Conservation (phyloP, 1,140 invertebrate species). For the Drosophila seguyi region DNA sequence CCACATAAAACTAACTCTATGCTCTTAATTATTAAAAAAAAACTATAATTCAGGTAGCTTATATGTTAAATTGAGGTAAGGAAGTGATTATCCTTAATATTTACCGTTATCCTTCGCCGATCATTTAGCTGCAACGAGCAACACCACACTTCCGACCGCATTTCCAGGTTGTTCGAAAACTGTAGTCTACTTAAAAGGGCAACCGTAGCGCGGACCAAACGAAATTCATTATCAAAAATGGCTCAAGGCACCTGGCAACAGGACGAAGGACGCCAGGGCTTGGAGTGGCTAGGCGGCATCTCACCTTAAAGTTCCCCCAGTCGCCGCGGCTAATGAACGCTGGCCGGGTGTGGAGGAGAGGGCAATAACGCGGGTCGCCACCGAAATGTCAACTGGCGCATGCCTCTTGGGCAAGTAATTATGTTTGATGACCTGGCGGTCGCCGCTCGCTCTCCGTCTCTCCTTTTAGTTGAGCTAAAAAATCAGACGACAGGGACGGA, state of each 20-base stretch:
- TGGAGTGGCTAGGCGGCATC: neutral
- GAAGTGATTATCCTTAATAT: neutral
- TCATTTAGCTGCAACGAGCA: constrained; percentile 39
- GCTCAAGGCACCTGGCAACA: constrained; percentile 41
- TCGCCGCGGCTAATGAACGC: constrained; percentile 54
- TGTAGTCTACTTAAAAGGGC: constrained; percentile 52
- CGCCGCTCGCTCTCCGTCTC: constrained; percentile 12
- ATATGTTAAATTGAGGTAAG: neutral
- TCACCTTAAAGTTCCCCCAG: constrained; percentile 59
- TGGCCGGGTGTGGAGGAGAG: neutral
- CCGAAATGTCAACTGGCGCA: constrained; percentile 71
- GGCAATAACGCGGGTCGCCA: constrained; percentile 35
- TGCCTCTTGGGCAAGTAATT: constrained; percentile 77
- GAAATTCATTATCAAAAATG: constrained; percentile 70
- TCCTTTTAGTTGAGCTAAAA: constrained; percentile 20
- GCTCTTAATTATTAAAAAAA: neutral
- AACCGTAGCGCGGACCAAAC: constrained; percentile 19
- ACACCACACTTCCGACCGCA: constrained; percentile 8
- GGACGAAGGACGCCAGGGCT: constrained; percentile 3
- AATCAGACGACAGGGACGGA: constrained; percentile 27
- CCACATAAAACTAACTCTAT: too few relatives aligned
- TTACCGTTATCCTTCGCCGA: constrained; percentile 4
- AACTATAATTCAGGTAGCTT: neutral
- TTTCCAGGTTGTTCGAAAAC: constrained; percentile 26
- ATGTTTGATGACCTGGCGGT: constrained; percentile 70